Evolutionary conservation across 53 echinoderm and acorn worm genomes (phyloP).

Genomic region (Hippasteria phrygiana): DNA sequence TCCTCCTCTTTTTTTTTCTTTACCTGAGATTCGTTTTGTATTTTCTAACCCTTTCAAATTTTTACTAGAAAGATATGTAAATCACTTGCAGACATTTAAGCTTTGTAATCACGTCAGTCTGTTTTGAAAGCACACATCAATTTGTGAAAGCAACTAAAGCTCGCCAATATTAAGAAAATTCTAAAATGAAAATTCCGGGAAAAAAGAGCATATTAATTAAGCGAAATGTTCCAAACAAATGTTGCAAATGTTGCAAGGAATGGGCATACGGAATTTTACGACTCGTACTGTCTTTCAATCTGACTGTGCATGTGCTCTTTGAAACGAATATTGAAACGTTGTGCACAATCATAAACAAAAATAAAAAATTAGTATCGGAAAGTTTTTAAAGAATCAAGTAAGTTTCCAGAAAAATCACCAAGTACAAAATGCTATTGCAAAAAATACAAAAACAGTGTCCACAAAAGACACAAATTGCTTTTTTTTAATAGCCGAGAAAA

Average conservation of each 20-base stretch:
- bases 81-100: not conserved
- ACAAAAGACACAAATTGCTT: constrained; percentile 26
- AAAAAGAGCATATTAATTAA: not conserved
- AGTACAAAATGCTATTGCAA: constrained; percentile 61
- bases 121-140: constrained; percentile 13
- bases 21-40: not conserved
- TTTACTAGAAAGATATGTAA: not conserved
- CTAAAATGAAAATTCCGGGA: not conserved
- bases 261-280: not conserved
- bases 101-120: not conserved
- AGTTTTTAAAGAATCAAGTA: not conserved
- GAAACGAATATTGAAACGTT: not conserved
- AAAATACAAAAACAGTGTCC: constrained; percentile 24
- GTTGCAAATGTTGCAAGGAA: too few species aligned
- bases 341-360: not conserved
- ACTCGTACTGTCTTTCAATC: not conserved
- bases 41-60: not conserved
- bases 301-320: not conserved
- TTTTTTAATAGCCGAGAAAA: not conserved
- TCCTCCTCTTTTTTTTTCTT: not conserved
- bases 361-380: not conserved
- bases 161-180: not conserved
- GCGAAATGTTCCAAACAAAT: not conserved
- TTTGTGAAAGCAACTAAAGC: not conserved
- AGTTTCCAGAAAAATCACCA: constrained; percentile 14